Evolutionary conservation across 1,140 invertebrate genomes (phyloP).

Genomic region (Ostrea denselamellosa): DNA sequence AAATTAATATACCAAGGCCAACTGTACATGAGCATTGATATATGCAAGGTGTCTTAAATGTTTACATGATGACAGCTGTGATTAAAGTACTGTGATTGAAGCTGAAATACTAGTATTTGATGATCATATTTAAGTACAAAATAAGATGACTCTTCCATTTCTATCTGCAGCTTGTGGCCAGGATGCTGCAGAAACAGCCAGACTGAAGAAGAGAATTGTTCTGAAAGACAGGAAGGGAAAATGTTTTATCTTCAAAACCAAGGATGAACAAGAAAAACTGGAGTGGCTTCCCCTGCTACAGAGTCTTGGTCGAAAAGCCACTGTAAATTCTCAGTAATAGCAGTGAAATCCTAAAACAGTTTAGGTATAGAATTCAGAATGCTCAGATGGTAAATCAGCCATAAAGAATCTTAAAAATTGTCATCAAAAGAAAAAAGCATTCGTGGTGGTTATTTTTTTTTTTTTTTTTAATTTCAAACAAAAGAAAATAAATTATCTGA

Average conservation of each 20-base stretch:
- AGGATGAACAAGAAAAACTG: constrained; percentile 66
- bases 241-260: constrained; percentile 65
- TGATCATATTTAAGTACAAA: no score
- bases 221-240: constrained; percentile 62
- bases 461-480: no score
- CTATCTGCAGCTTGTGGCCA: constrained; percentile 33
- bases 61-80: no score
- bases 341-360: neutral
- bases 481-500: no score
- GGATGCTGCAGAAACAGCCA: constrained; percentile 49
- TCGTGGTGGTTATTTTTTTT: no score
- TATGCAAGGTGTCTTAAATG: no score
- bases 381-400: neutral
- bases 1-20: no score
- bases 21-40: no score
- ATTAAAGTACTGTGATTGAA: no score
- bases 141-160: neutral
- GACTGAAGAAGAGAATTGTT: constrained; percentile 58
- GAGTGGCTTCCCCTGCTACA: constrained; percentile 62
- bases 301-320: constrained; percentile 30
- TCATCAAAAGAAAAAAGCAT: no score
- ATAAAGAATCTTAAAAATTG: no score
- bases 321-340: neutral
- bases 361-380: neutral
- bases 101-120: no score